These are phyloP conservation scores for Chalcosyrphus nemorum DNA, from an alignment of 2,888 invertebrate genomes.

Conservation along the genomic window DNA sequence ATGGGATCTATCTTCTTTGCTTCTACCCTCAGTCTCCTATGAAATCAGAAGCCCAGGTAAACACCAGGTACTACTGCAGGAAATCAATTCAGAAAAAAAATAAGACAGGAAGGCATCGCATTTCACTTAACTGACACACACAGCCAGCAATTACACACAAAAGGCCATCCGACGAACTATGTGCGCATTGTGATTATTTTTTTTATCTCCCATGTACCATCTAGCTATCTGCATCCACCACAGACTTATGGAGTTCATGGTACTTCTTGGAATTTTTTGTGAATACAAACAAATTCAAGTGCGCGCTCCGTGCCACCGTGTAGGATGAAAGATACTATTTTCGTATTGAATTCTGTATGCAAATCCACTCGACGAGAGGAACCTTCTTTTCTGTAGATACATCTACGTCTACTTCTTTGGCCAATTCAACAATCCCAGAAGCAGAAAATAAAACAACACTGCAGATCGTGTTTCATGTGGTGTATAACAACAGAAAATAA, in stretches of 20 bases:
- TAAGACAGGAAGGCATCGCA: slow-evolving; percentile 53
- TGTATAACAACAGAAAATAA: slow-evolving; percentile 35
- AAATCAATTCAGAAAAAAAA: slow-evolving; percentile 61
- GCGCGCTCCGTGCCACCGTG: neutral
- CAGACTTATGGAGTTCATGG: slow-evolving; percentile 37
- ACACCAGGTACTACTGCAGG: slow-evolving; percentile 37
- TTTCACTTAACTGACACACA: slow-evolving; percentile 52
- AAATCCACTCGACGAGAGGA: slow-evolving; percentile 44
- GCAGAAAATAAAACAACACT: slow-evolving; percentile 5
- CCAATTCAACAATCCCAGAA: slow-evolving; percentile 37
- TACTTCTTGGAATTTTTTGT: slow-evolving; percentile 60
- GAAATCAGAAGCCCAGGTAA: slow-evolving; percentile 8
- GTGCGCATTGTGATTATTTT: slow-evolving; percentile 61
- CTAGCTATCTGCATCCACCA: neutral
- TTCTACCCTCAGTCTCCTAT: neutral
- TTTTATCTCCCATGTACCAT: slow-evolving; percentile 42
- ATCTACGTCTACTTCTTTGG: no score
- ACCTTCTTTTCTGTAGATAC: no score
- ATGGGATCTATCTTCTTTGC: slow-evolving; percentile 32
- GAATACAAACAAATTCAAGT: slow-evolving; percentile 43
- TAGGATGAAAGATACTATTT: slow-evolving; percentile 39
- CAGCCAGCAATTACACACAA: slow-evolving; percentile 58
- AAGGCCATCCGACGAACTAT: slow-evolving; percentile 48
- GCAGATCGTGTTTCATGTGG: slow-evolving; percentile 50
- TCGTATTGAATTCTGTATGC: slow-evolving; percentile 36